Evolutionary conservation across 2,888 invertebrate species (phyloP).

Genomic region (Sphaerophoria taeniata): DNA sequence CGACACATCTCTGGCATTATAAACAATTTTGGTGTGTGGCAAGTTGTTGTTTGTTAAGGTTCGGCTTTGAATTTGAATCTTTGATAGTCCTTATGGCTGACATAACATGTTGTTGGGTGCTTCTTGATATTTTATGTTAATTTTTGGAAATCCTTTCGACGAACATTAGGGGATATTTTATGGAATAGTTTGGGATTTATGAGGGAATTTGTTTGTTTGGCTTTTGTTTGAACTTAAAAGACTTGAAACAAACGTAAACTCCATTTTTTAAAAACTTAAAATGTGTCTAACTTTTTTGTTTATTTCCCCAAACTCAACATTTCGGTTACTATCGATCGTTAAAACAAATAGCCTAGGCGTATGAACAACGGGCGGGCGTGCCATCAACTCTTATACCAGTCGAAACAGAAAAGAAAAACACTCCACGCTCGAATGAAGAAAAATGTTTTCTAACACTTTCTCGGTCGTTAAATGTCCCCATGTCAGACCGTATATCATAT

Average conservation of each 20-base stretch:
- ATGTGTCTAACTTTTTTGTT: no score
- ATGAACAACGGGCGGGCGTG: slow-evolving; percentile 51
- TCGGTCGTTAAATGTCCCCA: slow-evolving; percentile 70
- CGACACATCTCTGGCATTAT: slow-evolving; percentile 48
- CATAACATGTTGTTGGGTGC: slow-evolving; percentile 47
- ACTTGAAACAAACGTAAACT: no score
- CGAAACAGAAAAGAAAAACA: slow-evolving; percentile 39
- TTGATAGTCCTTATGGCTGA: background rate
- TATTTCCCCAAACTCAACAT: no score
- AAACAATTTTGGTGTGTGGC: slow-evolving; percentile 48
- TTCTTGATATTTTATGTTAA: slow-evolving; percentile 67
- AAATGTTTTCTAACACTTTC: slow-evolving; percentile 73
- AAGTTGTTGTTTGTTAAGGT: slow-evolving; percentile 27
- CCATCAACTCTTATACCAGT: slow-evolving; percentile 50
- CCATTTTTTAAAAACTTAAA: no score
- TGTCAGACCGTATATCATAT: slow-evolving; percentile 68
- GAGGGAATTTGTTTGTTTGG: slow-evolving; percentile 19
- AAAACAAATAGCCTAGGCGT: slow-evolving; percentile 32
- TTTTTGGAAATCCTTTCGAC: slow-evolving; percentile 49
- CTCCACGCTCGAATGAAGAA: slow-evolving; percentile 67
- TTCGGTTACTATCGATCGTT: background rate
- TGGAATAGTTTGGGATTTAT: slow-evolving; percentile 23
- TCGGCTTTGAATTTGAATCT: background rate
- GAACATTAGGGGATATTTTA: slow-evolving; percentile 27
- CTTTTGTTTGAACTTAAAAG: background rate